A percentile compares a stretch with the other conserved stretches of the same genome.
phyloP scores from a whole-genome alignment of 2,888 invertebrate species.

The Cantharis rufa region DNA sequence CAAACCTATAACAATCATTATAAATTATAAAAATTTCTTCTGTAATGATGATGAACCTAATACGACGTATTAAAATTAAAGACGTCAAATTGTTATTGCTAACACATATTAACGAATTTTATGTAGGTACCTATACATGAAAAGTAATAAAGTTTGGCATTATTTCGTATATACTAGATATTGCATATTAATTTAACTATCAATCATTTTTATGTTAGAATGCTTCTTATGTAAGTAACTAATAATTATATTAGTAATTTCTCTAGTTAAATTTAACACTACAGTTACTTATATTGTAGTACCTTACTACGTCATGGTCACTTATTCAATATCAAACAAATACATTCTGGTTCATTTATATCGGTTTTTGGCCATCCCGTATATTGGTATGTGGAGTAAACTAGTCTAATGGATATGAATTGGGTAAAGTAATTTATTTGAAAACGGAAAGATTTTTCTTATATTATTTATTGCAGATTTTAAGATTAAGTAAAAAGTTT shows the following conservation, averaged over 20 bases:
- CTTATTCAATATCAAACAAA: neutral
- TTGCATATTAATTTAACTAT: constrained; percentile 5
- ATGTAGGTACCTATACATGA: neutral
- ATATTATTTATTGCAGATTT: too few relatives aligned
- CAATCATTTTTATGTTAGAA: constrained; percentile 1
- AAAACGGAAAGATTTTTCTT: neutral
- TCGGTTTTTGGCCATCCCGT: neutral
- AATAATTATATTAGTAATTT: constrained; percentile 2
- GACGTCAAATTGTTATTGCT: neutral
- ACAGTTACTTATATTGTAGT: neutral
- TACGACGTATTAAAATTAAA: neutral
- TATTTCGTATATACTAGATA: neutral
- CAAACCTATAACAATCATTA: neutral
- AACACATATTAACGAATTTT: neutral
- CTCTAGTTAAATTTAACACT: neutral
- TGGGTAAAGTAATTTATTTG: neutral
- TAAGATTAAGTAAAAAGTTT: too few relatives aligned
- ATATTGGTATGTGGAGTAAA: neutral
- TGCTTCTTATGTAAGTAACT: constrained; percentile 4
- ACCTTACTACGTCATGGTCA: neutral
- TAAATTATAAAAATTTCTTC: neutral
- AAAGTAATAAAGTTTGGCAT: constrained; percentile 3
- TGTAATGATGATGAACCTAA: neutral
- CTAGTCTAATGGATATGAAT: neutral
- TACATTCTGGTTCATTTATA: neutral